These are phyloP conservation scores for Pinctada fucata DNA, from an alignment of 2,888 invertebrate genomes.

Conservation along the genomic window DNA sequence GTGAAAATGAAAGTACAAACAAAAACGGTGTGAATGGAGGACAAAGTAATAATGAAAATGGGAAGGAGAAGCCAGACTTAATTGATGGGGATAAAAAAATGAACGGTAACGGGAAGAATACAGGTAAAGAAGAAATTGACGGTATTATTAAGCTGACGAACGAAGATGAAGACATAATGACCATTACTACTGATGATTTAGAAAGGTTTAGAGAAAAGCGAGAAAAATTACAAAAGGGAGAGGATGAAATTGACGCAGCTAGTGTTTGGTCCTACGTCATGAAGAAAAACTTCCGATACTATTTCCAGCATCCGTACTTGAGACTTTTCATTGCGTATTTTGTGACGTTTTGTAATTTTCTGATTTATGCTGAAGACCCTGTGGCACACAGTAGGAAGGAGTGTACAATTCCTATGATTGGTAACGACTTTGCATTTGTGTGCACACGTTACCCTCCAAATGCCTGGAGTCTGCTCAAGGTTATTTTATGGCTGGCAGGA, in stretches of 20 bases:
- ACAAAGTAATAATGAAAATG: not conserved
- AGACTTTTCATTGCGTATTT: slow-evolving; percentile 78
- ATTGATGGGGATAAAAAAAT: not conserved
- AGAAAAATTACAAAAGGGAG: slow-evolving; percentile 37
- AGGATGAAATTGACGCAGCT: slow-evolving; percentile 70
- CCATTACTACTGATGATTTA: not conserved
- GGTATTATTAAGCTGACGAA: too few relatives aligned
- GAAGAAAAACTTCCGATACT: slow-evolving; percentile 78
- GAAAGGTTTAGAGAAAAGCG: slow-evolving; percentile 11
- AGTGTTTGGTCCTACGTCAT: slow-evolving; percentile 76
- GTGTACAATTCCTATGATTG: slow-evolving; percentile 79
- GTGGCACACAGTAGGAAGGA: slow-evolving; percentile 79
- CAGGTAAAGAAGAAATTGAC: not conserved
- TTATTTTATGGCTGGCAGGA: slow-evolving; percentile 77
- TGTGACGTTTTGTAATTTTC: slow-evolving; percentile 79
- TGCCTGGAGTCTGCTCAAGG: slow-evolving; percentile 73
- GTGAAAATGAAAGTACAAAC: not conserved
- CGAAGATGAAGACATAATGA: slow-evolving; percentile 17
- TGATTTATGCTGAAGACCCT: slow-evolving; percentile 80
- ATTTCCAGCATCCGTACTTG: slow-evolving; percentile 79
- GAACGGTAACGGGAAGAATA: not conserved
- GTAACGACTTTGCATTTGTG: slow-evolving; percentile 79
- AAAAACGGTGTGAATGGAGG: not conserved
- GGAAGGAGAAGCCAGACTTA: not conserved
- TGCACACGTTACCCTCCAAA: slow-evolving; percentile 78